These are phyloP conservation scores for Triops cancriformis DNA, from an alignment of 1,140 invertebrate genomes.

Conservation along the genomic window DNA sequence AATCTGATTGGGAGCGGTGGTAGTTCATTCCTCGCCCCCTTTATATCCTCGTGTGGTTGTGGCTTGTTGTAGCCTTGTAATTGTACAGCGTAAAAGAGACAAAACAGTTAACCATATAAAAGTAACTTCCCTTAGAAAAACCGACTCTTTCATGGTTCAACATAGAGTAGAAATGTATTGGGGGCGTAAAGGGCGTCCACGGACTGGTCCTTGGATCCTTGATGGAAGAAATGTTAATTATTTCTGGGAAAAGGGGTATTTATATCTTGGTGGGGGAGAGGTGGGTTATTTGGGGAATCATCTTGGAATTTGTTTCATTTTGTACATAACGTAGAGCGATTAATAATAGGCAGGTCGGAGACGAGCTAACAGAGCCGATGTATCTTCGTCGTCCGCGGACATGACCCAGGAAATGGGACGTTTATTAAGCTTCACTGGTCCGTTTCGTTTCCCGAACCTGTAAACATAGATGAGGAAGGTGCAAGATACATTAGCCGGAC, in stretches of 20 bases:
- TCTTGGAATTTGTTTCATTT: background rate
- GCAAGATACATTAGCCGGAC: background rate
- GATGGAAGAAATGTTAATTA: no score
- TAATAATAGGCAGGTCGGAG: background rate
- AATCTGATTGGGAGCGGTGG: background rate
- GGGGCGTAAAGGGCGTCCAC: background rate
- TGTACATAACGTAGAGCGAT: background rate
- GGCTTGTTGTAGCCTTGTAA: slow-evolving; percentile 10
- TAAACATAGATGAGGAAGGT: background rate
- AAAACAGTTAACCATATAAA: background rate
- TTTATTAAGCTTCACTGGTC: background rate
- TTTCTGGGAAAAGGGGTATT: no score
- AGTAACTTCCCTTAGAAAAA: background rate
- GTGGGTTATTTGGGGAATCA: background rate
- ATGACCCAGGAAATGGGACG: background rate
- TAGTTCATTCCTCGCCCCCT: background rate
- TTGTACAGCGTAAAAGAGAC: background rate
- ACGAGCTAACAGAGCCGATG: background rate
- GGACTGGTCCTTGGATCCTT: background rate
- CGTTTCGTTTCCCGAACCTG: slow-evolving; percentile 18
- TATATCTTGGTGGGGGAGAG: no score
- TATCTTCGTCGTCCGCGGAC: background rate
- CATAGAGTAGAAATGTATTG: background rate
- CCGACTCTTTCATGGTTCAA: background rate
- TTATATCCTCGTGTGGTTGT: slow-evolving; percentile 4